A percentile compares a stretch with the other conserved stretches of the same genome.
Evolutionary conservation across 2,797 vertebrate species (phyloP).

Genomic region (Arctocebus calabarensis): DNA sequence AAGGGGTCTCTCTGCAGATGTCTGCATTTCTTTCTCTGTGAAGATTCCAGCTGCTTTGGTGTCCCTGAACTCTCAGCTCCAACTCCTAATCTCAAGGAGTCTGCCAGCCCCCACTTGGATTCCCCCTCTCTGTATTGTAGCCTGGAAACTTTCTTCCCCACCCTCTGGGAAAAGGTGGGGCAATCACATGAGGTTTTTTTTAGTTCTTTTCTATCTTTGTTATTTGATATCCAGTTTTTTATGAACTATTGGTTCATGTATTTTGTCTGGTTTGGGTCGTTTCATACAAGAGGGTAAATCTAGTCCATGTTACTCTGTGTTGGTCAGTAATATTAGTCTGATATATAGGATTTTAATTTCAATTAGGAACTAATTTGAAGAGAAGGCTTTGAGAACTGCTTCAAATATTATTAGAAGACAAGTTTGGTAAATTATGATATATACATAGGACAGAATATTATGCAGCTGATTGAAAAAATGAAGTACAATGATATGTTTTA

Average conservation of each 20-base stretch:
- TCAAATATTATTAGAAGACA: background rate
- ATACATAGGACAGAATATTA: background rate
- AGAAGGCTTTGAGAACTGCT: background rate
- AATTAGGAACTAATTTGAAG: background rate
- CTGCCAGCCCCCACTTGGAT: background rate
- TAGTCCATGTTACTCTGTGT: background rate
- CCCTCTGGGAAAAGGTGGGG: background rate
- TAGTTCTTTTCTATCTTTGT: background rate
- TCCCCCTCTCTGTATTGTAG: background rate
- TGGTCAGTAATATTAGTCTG: background rate
- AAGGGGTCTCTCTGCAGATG: background rate
- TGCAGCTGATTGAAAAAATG: background rate
- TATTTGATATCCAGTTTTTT: background rate
- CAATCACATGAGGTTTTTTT: background rate
- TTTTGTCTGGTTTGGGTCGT: background rate
- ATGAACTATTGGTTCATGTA: background rate
- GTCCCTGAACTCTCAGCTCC: background rate
- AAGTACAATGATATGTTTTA: background rate
- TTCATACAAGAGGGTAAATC: slow-evolving; percentile 17
- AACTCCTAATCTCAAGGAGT: background rate
- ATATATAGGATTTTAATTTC: slow-evolving; percentile 1
- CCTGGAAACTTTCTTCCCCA: background rate
- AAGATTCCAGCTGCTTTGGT: background rate
- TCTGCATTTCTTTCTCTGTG: background rate
- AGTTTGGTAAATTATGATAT: background rate